Conservation (phyloP, 2,797 vertebrate genomes). For the Cetoscarus ocellatus region DNA sequence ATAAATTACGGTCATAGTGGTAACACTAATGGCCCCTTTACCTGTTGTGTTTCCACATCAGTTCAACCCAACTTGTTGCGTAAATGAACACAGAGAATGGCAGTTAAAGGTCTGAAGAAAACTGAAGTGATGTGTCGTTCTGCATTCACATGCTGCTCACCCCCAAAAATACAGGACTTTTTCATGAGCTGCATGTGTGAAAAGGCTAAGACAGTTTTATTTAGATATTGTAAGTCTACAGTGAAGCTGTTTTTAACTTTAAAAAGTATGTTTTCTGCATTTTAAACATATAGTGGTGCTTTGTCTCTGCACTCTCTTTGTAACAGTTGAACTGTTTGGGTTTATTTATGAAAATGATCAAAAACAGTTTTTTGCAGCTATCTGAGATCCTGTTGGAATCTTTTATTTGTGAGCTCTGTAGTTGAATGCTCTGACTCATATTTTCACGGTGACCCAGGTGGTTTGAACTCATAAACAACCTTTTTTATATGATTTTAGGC, state of each 20-base stretch:
- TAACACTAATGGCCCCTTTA: no score
- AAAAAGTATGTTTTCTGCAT: conserved; percentile 31
- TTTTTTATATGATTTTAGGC: conserved; percentile 32
- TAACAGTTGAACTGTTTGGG: conserved; percentile 80
- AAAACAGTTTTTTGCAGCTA: conserved; percentile 28
- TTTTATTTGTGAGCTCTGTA: conserved; percentile 25
- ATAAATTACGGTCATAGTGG: no score
- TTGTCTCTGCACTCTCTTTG: conserved; percentile 62
- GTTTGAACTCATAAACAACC: conserved; percentile 54
- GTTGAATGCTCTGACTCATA: conserved; percentile 32
- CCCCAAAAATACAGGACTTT: no score
- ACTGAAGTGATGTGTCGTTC: no score
- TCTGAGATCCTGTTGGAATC: conserved; percentile 24
- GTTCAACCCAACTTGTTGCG: no score
- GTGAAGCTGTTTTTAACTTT: conserved; percentile 32
- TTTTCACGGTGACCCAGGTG: conserved; percentile 66
- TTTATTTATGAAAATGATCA: conserved; percentile 33
- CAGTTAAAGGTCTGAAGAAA: no score
- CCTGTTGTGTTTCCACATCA: no score
- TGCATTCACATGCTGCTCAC: no score
- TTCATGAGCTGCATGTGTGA: no score
- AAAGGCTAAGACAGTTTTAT: conserved; percentile 29
- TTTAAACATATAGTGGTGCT: conserved; percentile 41
- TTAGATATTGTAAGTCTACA: conserved; percentile 7
- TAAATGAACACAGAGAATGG: no score